A percentile compares a stretch with the other conserved stretches of the same genome.
Conservation (phyloP, 2,797 vertebrate genomes). For the Moxostoma hubbsi region DNA sequence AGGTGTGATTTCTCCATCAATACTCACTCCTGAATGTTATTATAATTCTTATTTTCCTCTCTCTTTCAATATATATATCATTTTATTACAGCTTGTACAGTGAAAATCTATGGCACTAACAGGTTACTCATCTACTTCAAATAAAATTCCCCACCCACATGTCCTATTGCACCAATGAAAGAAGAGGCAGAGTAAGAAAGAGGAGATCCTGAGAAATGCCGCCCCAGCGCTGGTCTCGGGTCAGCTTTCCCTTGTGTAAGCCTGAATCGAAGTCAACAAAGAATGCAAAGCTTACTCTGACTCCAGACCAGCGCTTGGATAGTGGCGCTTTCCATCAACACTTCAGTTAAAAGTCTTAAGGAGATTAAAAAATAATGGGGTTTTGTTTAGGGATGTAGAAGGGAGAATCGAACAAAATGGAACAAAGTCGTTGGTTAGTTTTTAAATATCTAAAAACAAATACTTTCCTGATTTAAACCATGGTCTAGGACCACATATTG, state of each 20-base stretch:
- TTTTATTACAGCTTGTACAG: constrained; percentile 76
- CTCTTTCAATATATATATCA: constrained; percentile 61
- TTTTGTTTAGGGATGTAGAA: constrained; percentile 43
- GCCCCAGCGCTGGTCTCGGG: constrained; percentile 80
- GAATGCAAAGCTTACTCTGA: constrained; percentile 78
- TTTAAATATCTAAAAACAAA: constrained; percentile 83
- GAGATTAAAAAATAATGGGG: constrained; percentile 40
- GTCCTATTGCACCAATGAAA: constrained; percentile 85
- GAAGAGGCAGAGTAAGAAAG: constrained; percentile 71
- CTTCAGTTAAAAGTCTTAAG: constrained; percentile 62
- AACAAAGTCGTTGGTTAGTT: constrained; percentile 75
- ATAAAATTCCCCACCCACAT: constrained; percentile 67
- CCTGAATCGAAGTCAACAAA: constrained; percentile 76
- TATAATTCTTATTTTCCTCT: constrained; percentile 68
- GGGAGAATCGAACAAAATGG: constrained; percentile 56
- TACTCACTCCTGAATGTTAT: constrained; percentile 71
- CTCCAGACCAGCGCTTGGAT: constrained; percentile 80
- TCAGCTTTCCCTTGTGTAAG: constrained; percentile 81
- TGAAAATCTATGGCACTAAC: constrained; percentile 82
- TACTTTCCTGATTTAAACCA: constrained; percentile 85
- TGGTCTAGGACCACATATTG: constrained; percentile 75
- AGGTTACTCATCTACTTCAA: constrained; percentile 64
- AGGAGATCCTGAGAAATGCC: constrained; percentile 78
- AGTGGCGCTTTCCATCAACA: constrained; percentile 80
- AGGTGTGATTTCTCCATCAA: constrained; percentile 72